Evolutionary conservation across 2,888 invertebrate genomes (phyloP).

Genomic region (Trichopria drosophilae): DNA sequence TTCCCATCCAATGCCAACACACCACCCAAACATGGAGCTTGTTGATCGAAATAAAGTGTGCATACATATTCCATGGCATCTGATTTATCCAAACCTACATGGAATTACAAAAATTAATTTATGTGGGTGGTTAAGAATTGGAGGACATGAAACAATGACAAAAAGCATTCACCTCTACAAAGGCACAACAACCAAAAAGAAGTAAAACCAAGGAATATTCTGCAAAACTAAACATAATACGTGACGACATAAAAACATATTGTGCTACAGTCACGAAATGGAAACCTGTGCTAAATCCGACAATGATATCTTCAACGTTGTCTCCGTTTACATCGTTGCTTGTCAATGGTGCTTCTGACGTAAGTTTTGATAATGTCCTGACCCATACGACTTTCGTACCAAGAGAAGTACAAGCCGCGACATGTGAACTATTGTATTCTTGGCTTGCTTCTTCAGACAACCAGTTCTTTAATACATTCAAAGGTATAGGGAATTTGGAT

Average conservation of each 20-base stretch:
- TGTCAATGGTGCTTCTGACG: slow-evolving; percentile 74
- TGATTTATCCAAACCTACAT: slow-evolving; percentile 46
- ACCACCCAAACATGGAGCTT: slow-evolving; percentile 73
- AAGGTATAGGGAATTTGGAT: slow-evolving; percentile 68
- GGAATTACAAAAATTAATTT: background rate
- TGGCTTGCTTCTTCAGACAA: slow-evolving; percentile 49
- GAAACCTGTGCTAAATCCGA: slow-evolving; percentile 77
- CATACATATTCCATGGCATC: slow-evolving; percentile 63
- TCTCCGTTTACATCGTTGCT: slow-evolving; percentile 74
- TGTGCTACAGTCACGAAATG: background rate
- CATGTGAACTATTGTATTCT: slow-evolving; percentile 41
- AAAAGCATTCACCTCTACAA: no score
- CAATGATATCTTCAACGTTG: slow-evolving; percentile 70
- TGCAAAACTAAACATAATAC: slow-evolving; percentile 9
- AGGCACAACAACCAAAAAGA: slow-evolving; percentile 17
- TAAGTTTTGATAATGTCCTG: slow-evolving; percentile 68
- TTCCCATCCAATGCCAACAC: slow-evolving; percentile 74
- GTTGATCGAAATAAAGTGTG: slow-evolving; percentile 69
- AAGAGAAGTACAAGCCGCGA: slow-evolving; percentile 66
- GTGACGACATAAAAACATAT: background rate
- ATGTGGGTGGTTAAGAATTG: background rate
- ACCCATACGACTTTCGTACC: slow-evolving; percentile 69
- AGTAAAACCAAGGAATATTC: slow-evolving; percentile 24
- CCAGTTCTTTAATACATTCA: slow-evolving; percentile 67
- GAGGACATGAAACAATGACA: slow-evolving; percentile 1